These are phyloP conservation scores for Bhutanitis thaidina DNA, from an alignment of 2,888 invertebrate genomes.

Conservation along the genomic window DNA sequence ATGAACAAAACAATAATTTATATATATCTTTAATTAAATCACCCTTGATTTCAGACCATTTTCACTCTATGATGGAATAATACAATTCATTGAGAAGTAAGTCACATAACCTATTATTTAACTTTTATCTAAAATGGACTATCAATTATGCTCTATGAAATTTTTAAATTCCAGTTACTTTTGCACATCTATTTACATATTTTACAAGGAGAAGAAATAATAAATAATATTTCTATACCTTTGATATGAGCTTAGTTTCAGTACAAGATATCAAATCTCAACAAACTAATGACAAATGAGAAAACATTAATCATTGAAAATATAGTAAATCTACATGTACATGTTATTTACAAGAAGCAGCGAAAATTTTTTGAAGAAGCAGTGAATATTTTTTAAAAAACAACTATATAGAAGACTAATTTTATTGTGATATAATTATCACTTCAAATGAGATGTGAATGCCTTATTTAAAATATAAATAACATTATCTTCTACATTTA, in stretches of 20 bases:
- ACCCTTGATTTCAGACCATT: constrained; percentile 5
- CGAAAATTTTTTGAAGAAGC: no score
- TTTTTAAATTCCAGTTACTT: constrained; percentile 49
- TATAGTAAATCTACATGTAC: constrained; percentile 9
- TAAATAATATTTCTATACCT: constrained; percentile 68
- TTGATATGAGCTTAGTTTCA: constrained; percentile 72
- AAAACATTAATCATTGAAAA: constrained; percentile 11
- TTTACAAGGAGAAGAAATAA: constrained; percentile 72
- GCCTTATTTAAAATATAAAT: no score
- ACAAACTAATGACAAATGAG: constrained; percentile 23
- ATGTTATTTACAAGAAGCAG: constrained; percentile 16
- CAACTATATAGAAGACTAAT: background rate
- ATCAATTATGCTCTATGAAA: constrained; percentile 50
- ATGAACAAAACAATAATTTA: constrained; percentile 4
- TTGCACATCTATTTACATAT: constrained; percentile 74
- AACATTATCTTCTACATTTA: background rate
- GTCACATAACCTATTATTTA: constrained; percentile 28
- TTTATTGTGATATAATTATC: no score
- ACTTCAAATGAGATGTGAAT: no score
- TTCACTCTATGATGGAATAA: background rate
- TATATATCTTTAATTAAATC: constrained; percentile 2
- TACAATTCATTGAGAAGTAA: background rate
- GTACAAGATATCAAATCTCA: constrained; percentile 52
- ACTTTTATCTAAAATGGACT: constrained; percentile 45
- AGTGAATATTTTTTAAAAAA: background rate